A percentile compares a stretch with the other conserved stretches of the same genome.
These are phyloP conservation scores for Mechanitis messenoides DNA, from an alignment of 2,888 invertebrate species.

Conservation along the genomic window DNA sequence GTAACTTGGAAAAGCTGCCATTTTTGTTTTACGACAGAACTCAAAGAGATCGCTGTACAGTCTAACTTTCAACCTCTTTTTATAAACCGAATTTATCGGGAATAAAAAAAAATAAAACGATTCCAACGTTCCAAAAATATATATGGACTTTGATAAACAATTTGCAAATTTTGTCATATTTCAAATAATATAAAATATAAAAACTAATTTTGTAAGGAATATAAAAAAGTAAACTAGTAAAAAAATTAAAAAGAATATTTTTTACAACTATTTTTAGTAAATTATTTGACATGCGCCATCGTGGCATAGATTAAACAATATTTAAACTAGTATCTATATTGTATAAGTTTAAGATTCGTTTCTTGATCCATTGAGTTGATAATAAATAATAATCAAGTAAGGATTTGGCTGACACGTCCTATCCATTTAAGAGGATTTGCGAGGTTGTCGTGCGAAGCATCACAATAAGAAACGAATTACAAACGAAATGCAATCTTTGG, in stretches of 20 bases:
- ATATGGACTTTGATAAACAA: too few relatives aligned
- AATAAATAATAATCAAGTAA: slow-evolving; percentile 72
- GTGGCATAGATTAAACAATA: not conserved
- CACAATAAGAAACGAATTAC: slow-evolving; percentile 45
- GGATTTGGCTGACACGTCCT: slow-evolving; percentile 67
- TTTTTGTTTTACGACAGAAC: not conserved
- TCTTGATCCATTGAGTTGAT: slow-evolving; percentile 62
- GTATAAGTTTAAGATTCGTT: slow-evolving; percentile 38
- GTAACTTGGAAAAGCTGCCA: not conserved
- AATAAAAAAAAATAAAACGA: not conserved
- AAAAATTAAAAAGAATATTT: too few relatives aligned
- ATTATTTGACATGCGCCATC: too few relatives aligned
- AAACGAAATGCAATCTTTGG: slow-evolving; percentile 23
- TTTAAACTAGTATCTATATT: slow-evolving; percentile 1
- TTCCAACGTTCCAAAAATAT: too few relatives aligned
- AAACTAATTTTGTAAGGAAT: too few relatives aligned
- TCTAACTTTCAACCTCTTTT: not conserved
- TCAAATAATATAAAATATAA: too few relatives aligned
- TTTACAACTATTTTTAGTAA: too few relatives aligned
- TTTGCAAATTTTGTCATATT: too few relatives aligned
- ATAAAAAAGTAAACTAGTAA: too few relatives aligned
- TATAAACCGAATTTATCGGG: not conserved
- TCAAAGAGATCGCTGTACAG: not conserved
- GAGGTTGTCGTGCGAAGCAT: slow-evolving; percentile 56
- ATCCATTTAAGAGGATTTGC: slow-evolving; percentile 71